A percentile compares a stretch with the other conserved stretches of the same genome.
Evolutionary conservation across 2,888 invertebrate species (phyloP).

Genomic region (Plutella xylostella): DNA sequence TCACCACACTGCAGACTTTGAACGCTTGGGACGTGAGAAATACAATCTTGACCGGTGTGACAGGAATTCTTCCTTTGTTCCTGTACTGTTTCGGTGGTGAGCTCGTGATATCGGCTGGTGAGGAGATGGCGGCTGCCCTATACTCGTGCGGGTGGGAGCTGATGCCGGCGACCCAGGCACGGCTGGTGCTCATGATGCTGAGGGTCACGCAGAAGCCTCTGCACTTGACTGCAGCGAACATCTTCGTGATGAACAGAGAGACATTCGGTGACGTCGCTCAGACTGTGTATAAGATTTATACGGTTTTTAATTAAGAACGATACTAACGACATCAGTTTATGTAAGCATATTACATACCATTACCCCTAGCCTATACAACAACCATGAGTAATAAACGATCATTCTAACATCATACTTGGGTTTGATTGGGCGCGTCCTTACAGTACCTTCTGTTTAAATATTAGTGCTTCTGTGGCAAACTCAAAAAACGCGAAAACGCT

Average conservation of each 20-base stretch:
- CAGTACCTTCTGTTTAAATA: no score
- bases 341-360: no score
- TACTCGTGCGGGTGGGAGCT: slow-evolving; percentile 39
- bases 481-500: no score
- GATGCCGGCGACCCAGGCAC: slow-evolving; percentile 34
- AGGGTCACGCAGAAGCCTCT: slow-evolving; percentile 31
- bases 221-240: slow-evolving; percentile 34
- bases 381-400: no score
- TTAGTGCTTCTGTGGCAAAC: no score
- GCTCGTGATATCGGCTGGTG: slow-evolving; percentile 31
- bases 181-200: slow-evolving; percentile 28
- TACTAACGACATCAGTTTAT: no score
- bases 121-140: slow-evolving; percentile 28
- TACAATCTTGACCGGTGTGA: slow-evolving; percentile 33
- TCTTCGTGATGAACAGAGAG: slow-evolving; percentile 38
- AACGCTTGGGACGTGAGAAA: slow-evolving; percentile 37
- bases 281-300: slow-evolving; percentile 42
- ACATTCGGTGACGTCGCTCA: slow-evolving; percentile 39
- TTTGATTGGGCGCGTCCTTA: no score
- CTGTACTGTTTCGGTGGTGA: slow-evolving; percentile 47
- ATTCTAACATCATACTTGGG: no score
- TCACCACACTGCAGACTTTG: slow-evolving; percentile 41
- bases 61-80: slow-evolving; percentile 36
- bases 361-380: no score
- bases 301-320: slow-evolving; percentile 35